These are phyloP conservation scores for Temnothorax curvispinosus DNA, from an alignment of 1,140 invertebrate genomes.

Conservation along the genomic window DNA sequence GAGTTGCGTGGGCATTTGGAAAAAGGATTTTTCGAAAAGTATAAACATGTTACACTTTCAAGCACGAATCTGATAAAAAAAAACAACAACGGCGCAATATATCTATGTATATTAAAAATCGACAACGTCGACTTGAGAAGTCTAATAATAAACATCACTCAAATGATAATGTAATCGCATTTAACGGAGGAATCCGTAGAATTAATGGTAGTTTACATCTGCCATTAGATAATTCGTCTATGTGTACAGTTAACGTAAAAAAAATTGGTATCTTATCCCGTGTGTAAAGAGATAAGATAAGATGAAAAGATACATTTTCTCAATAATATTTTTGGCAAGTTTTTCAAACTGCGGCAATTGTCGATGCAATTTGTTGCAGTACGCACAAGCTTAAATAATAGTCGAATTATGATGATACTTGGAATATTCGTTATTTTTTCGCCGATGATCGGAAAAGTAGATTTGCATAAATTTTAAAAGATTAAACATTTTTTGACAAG, in stretches of 20 bases:
- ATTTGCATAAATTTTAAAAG: not conserved
- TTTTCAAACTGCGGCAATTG: not conserved
- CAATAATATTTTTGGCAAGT: not conserved
- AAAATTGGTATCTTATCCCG: not conserved
- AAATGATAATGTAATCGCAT: slow-evolving; percentile 20
- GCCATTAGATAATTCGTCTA: slow-evolving; percentile 1
- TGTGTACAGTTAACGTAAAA: not conserved
- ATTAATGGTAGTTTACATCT: slow-evolving; percentile 5
- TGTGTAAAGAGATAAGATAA: slow-evolving; percentile 6
- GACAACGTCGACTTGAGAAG: not conserved
- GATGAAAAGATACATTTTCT: not conserved
- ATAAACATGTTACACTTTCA: not conserved
- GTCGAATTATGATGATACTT: not conserved
- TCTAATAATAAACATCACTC: not conserved
- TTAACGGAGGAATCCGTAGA: not conserved
- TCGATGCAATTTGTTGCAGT: not conserved
- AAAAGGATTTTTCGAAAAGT: not conserved
- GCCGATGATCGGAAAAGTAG: not conserved
- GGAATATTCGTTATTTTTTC: not conserved
- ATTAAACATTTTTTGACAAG: not conserved
- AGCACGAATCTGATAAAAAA: not conserved
- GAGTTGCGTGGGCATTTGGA: not conserved
- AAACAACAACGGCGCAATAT: not conserved
- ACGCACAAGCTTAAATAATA: not conserved
- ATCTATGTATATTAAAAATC: not conserved